Percentiles rank a stretch among this genome's conserved stretches.
Evolutionary conservation across 1,140 invertebrate genomes (phyloP).

Genomic region (Drosophila tropicalis): DNA sequence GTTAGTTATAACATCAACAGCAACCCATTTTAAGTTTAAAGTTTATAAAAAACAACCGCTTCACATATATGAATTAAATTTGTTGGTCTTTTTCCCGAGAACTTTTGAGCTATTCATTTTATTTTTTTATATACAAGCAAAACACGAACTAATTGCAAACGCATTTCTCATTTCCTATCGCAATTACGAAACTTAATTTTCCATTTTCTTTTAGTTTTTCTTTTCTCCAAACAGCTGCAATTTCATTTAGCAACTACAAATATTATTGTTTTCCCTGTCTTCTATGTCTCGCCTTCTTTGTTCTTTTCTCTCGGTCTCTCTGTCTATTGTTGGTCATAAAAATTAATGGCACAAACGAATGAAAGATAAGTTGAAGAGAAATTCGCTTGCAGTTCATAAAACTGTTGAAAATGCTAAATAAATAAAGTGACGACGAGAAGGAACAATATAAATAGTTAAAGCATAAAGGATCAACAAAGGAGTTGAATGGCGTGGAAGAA

Average conservation of each 20-base stretch:
- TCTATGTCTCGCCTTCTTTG: neutral
- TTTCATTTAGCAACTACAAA: conserved; percentile 23
- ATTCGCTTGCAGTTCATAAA: conserved; percentile 19
- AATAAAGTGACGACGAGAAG: conserved; percentile 48
- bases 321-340: conserved; percentile 13
- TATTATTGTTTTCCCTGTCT: conserved; percentile 22
- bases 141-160: conserved; percentile 11
- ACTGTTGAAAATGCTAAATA: conserved; percentile 62
- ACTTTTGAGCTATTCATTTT: neutral
- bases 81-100: no score
- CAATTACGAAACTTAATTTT: conserved; percentile 18
- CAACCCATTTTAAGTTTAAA: no score
- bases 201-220: neutral
- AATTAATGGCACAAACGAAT: conserved; percentile 25
- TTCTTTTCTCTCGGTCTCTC: neutral
- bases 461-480: conserved; percentile 23
- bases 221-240: conserved; percentile 7
- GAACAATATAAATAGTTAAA: conserved; percentile 40
- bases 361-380: conserved; percentile 13
- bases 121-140: neutral
- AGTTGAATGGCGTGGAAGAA: conserved; percentile 8
- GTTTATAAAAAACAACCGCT: no score
- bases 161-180: conserved; percentile 9
- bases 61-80: no score
- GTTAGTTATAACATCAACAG: no score